Base-by-base conservation (phyloP, 2,113 vertebrate species). In the Siniperca chuatsi region DNA sequence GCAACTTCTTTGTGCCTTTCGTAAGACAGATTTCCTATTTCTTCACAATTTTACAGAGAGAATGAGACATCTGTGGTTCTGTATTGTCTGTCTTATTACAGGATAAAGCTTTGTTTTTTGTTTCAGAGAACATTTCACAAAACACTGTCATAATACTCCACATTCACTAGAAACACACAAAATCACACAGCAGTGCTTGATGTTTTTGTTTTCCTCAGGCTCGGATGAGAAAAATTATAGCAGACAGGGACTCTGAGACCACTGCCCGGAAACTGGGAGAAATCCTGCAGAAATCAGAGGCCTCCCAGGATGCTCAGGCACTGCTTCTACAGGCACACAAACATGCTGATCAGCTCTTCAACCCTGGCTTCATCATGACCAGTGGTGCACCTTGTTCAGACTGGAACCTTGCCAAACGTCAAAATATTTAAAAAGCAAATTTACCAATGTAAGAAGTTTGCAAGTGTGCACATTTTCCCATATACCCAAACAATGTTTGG, bases 301-400 rank as follows among this genome's bases (percentile, higher is more conserved):
- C 75, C 1, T 33, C 81, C 4, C 70, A 72, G 57, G 72, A 91
- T 0, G 70, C 73, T 11, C 79, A 82, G 79, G 66, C 35, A 8
- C 88, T 95, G 52, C 84, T 95, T 62, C 67, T 75, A 9, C 81
- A 90, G 29, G 94, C 92, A 3, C 88, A 92, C 61, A 83, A 82
- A 83, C 87, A 92, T 4, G 85, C 83, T 1, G 86, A 95, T 65
- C 69, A 71, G 13, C 86, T 95, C 35, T 64, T 91, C 37, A 72
- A 33, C 8, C 48, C 67, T 6, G 44, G 4, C n/a, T 61, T 18
- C 8, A 6, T 23, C 13, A 9, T 1, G 0, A 37, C 16, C 57
- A 48, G 6, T 7, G 62, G 8, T 10, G 54, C 13, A 42, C 4
- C 42, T 52, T 57, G 57, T 69, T 81, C 25, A 11, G 44, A 79